Evolutionary conservation across 1,140 invertebrate species (phyloP).

Genomic region (Cotesia glomerata): DNA sequence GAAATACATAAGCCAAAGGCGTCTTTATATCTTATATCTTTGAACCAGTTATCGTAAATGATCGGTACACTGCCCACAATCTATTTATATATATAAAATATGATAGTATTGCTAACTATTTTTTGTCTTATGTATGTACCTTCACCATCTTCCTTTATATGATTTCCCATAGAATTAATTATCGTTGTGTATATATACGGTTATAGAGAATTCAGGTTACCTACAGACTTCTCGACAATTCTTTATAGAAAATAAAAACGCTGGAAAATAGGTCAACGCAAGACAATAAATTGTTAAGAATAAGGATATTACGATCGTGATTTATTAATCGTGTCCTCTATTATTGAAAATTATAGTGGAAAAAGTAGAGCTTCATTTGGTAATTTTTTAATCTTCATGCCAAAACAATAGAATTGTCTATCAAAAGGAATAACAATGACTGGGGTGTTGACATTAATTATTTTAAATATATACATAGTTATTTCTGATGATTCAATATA

Average conservation of each 20-base stretch:
- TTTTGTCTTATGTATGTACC: neutral
- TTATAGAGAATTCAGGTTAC: neutral
- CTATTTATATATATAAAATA: too few species aligned
- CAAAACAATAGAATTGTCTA: too few species aligned
- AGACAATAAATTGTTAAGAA: slow-evolving; percentile 10
- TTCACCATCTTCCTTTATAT: neutral
- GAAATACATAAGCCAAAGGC: neutral
- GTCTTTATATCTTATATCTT: neutral
- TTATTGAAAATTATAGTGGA: neutral
- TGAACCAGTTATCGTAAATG: slow-evolving; percentile 9
- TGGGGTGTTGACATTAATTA: too few species aligned
- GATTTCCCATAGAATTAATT: slow-evolving; percentile 3
- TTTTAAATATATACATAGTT: too few species aligned
- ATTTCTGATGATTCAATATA: too few species aligned
- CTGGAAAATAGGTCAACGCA: slow-evolving; percentile 20
- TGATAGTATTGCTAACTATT: neutral
- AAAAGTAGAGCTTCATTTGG: neutral
- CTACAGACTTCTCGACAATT: neutral
- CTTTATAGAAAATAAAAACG: neutral
- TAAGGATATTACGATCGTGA: slow-evolving; percentile 5
- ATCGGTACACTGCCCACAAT: neutral
- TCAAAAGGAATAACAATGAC: too few species aligned
- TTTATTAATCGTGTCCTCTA: neutral
- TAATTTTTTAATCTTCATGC: too few species aligned
- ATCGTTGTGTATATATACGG: neutral